Evolutionary conservation across 2,113 vertebrate species (phyloP).

Genomic region (Elanoides forficatus): DNA sequence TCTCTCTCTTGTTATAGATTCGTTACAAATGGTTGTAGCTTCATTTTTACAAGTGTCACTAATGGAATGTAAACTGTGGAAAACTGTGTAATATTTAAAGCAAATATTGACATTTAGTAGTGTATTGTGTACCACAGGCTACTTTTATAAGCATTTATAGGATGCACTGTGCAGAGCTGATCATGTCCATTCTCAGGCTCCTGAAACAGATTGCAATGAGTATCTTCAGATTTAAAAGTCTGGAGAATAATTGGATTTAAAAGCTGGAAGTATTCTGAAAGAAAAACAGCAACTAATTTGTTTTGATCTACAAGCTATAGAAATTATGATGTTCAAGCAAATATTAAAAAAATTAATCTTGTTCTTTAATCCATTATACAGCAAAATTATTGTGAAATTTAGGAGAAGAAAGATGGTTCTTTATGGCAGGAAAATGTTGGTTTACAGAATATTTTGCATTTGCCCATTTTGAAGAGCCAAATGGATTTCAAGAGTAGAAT

Average conservation of each 20-base stretch:
- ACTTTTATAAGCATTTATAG: not conserved
- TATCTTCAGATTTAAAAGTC: not conserved
- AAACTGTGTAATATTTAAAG: not conserved
- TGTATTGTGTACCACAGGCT: not conserved
- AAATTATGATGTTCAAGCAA: not conserved
- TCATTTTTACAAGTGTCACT: not conserved
- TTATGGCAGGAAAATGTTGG: not conserved
- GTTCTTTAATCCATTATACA: not conserved
- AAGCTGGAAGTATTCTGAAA: not conserved
- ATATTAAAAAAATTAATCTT: not conserved
- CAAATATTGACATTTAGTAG: not conserved
- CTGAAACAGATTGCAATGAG: not conserved
- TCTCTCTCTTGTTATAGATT: not conserved
- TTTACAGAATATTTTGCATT: not conserved
- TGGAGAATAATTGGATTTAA: not conserved
- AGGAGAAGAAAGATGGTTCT: not conserved
- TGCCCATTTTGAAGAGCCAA: not conserved
- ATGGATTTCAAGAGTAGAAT: not conserved
- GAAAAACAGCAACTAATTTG: not conserved
- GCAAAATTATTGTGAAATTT: not conserved
- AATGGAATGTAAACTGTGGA: not conserved
- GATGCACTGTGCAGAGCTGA: not conserved
- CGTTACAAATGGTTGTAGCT: not conserved
- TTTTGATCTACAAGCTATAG: not conserved
- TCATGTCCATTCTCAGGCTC: not conserved